Base-by-base conservation (phyloP, 64 coral and sea anemone species). In the Pocillopora damicornis region DNA sequence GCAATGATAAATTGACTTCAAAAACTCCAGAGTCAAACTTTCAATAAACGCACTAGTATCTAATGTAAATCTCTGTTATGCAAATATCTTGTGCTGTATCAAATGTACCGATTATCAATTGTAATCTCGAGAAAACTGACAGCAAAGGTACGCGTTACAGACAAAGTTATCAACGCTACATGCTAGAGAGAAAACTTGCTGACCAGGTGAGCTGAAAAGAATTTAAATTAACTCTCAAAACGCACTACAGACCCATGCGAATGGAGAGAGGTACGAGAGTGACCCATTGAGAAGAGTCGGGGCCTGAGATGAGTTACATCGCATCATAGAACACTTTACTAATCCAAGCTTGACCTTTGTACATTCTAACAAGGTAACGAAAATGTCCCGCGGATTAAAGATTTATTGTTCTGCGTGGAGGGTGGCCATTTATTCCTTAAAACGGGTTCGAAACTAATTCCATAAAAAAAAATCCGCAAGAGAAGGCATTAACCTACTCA, bases 81-180 rank as follows among this genome's bases (percentile, higher is more conserved):
- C 35, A 30, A 66, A 20, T 16, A 58, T 42, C 9, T 61, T 10
- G 61, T 16, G 64, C 22, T 7, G 22, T 66, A 85, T 85, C 81
- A 85, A 26, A 85, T 85, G 71, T 57, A 71, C 81, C n/a, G 25
- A 20, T 8, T 23, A 85, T 57, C 81, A 22, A 85, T 65, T 83
- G 61, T 66, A 83, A 61, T 83, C 80, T 69, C 61, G 69, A 51
- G 67, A n/a, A 71, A 5, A 6, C 67, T 71, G 67, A 71, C 20
- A 71, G 25, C 67, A 71, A 71, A 67, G 25, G 25, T n/a, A 23
- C 22, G 22, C 60, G 67, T 79, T 78, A 79, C 77, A 60, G 77
- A 79, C 77, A 79, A 7, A 85, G 37, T 85, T 85, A 85, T 85
- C 81, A 85, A 66, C 64, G 65, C 69, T 58, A 85, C 64, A 62